Evolutionary conservation across 2,888 invertebrate species (phyloP), one percentile per base, ranked within the genome.

Genomic region (Argynnis bischoffii): DNA sequence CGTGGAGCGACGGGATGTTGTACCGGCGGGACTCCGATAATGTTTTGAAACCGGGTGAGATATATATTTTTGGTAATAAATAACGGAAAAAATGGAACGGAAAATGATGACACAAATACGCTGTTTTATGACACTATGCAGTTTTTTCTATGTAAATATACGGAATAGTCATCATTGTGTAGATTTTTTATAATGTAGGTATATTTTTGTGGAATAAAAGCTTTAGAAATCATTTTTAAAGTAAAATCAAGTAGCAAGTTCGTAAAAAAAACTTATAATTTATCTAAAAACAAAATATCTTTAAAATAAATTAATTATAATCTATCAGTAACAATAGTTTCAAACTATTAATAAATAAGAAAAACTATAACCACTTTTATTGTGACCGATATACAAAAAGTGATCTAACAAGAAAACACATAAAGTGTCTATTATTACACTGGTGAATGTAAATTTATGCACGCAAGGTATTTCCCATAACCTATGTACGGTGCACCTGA

Each of bases 31-130:
- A 90, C 74, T 81, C 87, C 26, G 88, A 89, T 80, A 89, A 91
- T 79, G 80, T 90, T 81, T 82, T 92, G 73, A 91, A 90, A 76
- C 89, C 92, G 56, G 92, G 92, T 92, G 75, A 85, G 90, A 67
- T 68, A 75, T 74, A 41, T 72, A 69, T 77, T 70, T 72, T 71
- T 54, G 26, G 55, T 69, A 69, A 70, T 69, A 70, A 60, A 70
- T 70, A 63, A 67, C 57, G 35, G 68, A 59, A 59, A 70, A 66
- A 63, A 60, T 59, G 31, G 41, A 18, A 56, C 51, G 55, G 50
- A 55, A 63, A 61, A 64, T 66, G 51, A 41, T 64, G 41, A 60
- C 57, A 51, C 41, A 48, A 46, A 57, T 63, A 63, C 54, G 53
- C 53, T 67, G 57, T 69, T 66, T 68, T 68, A 26, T 66, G 57